Conservation (phyloP, 2,888 invertebrate genomes). For the Drosophila prolongata region DNA sequence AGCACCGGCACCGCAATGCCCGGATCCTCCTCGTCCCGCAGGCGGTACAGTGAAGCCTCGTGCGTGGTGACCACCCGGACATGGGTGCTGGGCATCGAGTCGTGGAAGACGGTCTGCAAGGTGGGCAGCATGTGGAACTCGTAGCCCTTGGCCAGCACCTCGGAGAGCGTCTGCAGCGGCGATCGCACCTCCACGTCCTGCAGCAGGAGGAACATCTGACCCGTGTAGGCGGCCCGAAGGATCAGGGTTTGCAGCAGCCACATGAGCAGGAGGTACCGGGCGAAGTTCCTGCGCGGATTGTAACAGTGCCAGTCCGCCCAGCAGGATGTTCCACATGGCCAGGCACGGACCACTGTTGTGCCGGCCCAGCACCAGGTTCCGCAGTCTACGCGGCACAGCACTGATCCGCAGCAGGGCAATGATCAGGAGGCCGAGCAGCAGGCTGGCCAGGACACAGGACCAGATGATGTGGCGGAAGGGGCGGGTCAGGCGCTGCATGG, state of each 20-base stretch:
- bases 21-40: slow-evolving; percentile 48
- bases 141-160: slow-evolving; percentile 66
- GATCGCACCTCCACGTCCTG: slow-evolving; percentile 73
- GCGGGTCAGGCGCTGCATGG: slow-evolving; percentile 71
- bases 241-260: slow-evolving; percentile 79
- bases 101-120: slow-evolving; percentile 44
- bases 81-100: slow-evolving; percentile 15
- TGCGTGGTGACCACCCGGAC: slow-evolving; percentile 2
- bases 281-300: slow-evolving; percentile 76
- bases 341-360: slow-evolving; percentile 68
- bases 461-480: slow-evolving; percentile 78
- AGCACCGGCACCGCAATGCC: slow-evolving; percentile 49
- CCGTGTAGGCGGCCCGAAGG: slow-evolving; percentile 76
- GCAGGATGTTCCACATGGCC: slow-evolving; percentile 64
- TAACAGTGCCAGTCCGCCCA: slow-evolving; percentile 63
- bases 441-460: slow-evolving; percentile 66
- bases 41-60: not conserved
- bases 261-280: slow-evolving; percentile 75
- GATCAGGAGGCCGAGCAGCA: slow-evolving; percentile 57
- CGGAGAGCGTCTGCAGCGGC: slow-evolving; percentile 53
- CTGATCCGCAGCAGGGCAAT: slow-evolving; percentile 45
- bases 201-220: slow-evolving; percentile 75
- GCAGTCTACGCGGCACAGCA: slow-evolving; percentile 20
- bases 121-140: slow-evolving; percentile 59
- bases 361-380: slow-evolving; percentile 70